Percentiles rank a stretch among this genome's conserved stretches.
These are phyloP conservation scores for Larimichthys crocea DNA, from an alignment of 2,113 vertebrate species.

Conservation along the genomic window DNA sequence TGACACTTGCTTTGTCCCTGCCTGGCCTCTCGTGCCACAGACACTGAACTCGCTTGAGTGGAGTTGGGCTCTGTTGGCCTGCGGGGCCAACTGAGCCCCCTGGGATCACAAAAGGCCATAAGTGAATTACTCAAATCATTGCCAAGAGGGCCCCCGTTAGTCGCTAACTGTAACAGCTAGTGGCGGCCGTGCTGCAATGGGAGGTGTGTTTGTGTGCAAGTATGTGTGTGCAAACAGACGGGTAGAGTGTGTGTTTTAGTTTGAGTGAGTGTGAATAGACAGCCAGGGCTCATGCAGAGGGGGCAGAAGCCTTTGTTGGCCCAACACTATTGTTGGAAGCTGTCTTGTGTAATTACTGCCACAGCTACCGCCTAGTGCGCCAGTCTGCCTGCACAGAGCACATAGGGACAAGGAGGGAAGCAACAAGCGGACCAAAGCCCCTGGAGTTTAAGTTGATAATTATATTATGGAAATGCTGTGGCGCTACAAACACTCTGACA, in stretches of 20 bases:
- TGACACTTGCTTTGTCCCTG: constrained; percentile 75
- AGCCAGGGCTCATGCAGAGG: constrained; percentile 66
- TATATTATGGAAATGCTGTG: constrained; percentile 56
- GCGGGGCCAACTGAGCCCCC: constrained; percentile 40
- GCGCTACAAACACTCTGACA: constrained; percentile 46
- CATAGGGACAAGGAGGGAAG: constrained; percentile 30
- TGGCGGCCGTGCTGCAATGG: constrained; percentile 54
- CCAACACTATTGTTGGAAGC: constrained; percentile 81
- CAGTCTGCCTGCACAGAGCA: constrained; percentile 40
- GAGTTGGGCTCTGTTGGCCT: constrained; percentile 54
- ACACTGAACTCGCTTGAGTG: constrained; percentile 74
- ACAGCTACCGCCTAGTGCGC: constrained; percentile 61
- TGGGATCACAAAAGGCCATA: constrained; percentile 80
- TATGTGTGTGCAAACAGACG: constrained; percentile 54
- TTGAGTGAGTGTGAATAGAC: constrained; percentile 73
- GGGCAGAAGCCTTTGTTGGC: constrained; percentile 81
- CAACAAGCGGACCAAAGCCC: constrained; percentile 46
- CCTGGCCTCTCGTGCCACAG: constrained; percentile 72
- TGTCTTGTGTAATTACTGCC: constrained; percentile 79
- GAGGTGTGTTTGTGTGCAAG: constrained; percentile 62
- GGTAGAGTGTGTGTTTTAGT: constrained; percentile 71
- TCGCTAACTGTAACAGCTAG: constrained; percentile 72
- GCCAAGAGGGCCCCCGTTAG: constrained; percentile 59
- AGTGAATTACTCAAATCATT: constrained; percentile 80
- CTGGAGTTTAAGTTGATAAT: constrained; percentile 59